A percentile compares a stretch with the other conserved stretches of the same genome.
phyloP scores from a whole-genome alignment of 2,797 vertebrate species.

The Malacoraja senta region DNA sequence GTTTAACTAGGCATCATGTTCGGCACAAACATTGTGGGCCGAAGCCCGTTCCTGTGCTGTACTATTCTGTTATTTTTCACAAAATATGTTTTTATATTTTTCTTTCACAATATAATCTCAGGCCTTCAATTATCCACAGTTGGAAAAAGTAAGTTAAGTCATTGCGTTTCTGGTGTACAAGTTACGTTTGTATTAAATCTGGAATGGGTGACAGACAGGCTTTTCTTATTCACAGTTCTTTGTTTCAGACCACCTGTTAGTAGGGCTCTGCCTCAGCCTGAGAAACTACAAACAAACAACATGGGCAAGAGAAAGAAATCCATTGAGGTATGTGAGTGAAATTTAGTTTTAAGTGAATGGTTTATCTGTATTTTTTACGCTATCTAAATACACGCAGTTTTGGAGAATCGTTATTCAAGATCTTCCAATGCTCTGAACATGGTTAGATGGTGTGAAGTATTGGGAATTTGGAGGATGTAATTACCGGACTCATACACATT shows the following conservation, averaged over 20 bases:
- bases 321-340: constrained; percentile 69
- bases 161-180: background rate
- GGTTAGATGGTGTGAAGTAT: background rate
- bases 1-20: no score
- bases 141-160: background rate
- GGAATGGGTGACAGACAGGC: constrained; percentile 50
- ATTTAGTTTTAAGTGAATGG: background rate
- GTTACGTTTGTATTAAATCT: constrained; percentile 42
- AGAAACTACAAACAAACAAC: constrained; percentile 96
- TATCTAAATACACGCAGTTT: background rate
- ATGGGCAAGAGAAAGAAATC: constrained; percentile 96
- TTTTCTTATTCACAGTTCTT: constrained; percentile 63
- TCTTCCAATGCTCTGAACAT: background rate
- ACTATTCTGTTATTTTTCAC: background rate
- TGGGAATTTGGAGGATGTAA: no score
- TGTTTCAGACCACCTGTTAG: constrained; percentile 94
- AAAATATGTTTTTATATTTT: background rate
- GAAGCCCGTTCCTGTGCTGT: no score
- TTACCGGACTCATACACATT: no score
- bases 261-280: constrained; percentile 88
- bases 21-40: no score
- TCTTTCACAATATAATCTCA: background rate
- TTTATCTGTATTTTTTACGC: constrained; percentile 21
- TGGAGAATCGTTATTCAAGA: background rate
- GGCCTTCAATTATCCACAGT: background rate